phyloP scores from a whole-genome alignment of 2,113 vertebrate species.

The Xenus cinereus region DNA sequence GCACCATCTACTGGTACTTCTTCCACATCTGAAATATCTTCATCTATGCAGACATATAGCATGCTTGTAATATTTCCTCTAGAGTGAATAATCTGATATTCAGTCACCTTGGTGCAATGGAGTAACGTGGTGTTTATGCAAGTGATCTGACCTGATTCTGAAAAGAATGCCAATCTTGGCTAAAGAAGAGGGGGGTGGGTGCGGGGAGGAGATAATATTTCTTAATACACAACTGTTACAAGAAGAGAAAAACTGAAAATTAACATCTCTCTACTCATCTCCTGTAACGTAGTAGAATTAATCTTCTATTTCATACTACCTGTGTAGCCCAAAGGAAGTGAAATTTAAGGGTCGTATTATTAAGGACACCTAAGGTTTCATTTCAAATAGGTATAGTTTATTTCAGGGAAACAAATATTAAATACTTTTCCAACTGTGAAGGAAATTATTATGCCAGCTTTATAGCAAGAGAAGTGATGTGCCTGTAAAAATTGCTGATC shows the following conservation, averaged over 20 bases:
- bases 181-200: background rate
- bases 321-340: background rate
- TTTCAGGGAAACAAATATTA: conserved; percentile 48
- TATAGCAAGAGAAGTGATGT: background rate
- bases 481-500: conserved; percentile 33
- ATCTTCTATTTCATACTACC: background rate
- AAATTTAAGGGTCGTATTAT: background rate
- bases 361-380: conserved; percentile 1
- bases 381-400: conserved; percentile 3
- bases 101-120: background rate
- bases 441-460: conserved; percentile 43
- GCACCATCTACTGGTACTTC: conserved; percentile 56
- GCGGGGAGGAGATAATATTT: background rate
- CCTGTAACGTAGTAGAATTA: background rate
- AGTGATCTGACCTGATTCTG: background rate
- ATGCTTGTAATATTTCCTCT: background rate
- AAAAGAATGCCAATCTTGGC: background rate
- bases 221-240: background rate
- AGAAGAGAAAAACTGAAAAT: conserved; percentile 8
- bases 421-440: conserved; percentile 43
- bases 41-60: background rate
- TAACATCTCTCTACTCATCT: background rate
- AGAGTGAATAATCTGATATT: background rate
- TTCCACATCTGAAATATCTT: background rate
- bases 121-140: background rate